A percentile compares a stretch with the other conserved stretches of the same genome.
Evolutionary conservation across 1,140 invertebrate species (phyloP).

Genomic region (Lanistes nyassanus): DNA sequence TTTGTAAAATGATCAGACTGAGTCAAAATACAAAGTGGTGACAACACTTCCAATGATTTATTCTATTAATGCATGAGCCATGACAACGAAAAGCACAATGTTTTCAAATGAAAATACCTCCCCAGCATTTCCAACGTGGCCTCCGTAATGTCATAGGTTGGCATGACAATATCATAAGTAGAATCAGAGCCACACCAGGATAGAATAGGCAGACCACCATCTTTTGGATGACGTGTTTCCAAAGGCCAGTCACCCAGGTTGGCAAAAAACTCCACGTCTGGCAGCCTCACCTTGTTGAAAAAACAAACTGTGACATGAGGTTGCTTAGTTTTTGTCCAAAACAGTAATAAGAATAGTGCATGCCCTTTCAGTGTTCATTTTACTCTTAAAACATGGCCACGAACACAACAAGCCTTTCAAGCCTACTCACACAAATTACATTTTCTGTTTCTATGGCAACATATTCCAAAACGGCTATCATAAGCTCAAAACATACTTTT

Average conservation of each 20-base stretch:
- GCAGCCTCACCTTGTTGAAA: constrained; percentile 70
- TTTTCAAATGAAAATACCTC: constrained; percentile 70
- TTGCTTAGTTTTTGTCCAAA: too few species aligned
- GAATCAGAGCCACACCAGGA: constrained; percentile 94
- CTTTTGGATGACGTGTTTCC: constrained; percentile 63
- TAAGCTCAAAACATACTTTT: too few species aligned
- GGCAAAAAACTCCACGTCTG: constrained; percentile 90
- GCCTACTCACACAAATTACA: too few species aligned
- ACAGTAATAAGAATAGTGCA: too few species aligned
- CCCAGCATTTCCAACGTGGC: constrained; percentile 91
- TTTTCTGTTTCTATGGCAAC: too few species aligned
- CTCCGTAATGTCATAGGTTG: constrained; percentile 95
- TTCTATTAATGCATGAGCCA: background rate
- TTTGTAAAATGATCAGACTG: background rate
- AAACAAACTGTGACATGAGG: too few species aligned
- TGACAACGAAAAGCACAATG: background rate
- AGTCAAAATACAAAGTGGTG: background rate
- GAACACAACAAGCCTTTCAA: too few species aligned
- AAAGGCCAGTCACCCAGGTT: constrained; percentile 98
- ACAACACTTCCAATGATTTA: background rate
- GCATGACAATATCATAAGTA: constrained; percentile 89
- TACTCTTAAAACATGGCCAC: too few species aligned
- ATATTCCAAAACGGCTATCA: too few species aligned
- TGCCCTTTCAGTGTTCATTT: too few species aligned
- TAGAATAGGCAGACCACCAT: constrained; percentile 80